A percentile compares a stretch with the other conserved stretches of the same genome.
phyloP scores from a whole-genome alignment of 2,888 invertebrate species.

The Amphipyra tragopoginis region DNA sequence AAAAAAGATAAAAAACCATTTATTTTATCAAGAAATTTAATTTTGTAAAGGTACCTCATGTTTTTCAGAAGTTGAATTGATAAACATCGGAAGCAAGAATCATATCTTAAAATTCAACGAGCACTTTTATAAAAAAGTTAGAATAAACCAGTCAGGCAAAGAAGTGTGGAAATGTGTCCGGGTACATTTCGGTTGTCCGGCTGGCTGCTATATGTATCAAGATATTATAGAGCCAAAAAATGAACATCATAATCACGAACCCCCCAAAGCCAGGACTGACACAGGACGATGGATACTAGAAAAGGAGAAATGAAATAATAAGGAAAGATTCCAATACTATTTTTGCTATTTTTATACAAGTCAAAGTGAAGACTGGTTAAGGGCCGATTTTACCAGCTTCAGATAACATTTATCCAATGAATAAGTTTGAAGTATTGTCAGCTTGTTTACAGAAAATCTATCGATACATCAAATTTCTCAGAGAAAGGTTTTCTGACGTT shows the following conservation, averaged over 20 bases:
- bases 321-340: too few relatives aligned
- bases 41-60: too few relatives aligned
- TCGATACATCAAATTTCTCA: too few relatives aligned
- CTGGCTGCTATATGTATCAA: conserved; percentile 23
- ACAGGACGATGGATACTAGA: conserved; percentile 27
- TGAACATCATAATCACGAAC: conserved; percentile 40
- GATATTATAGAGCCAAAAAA: conserved; percentile 5
- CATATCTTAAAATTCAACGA: conserved; percentile 61
- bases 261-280: conserved; percentile 50
- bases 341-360: too few relatives aligned
- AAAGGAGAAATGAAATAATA: background rate
- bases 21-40: too few relatives aligned
- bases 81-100: conserved; percentile 60
- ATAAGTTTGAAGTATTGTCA: too few relatives aligned
- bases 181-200: conserved; percentile 21
- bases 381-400: too few relatives aligned
- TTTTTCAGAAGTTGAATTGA: conserved; percentile 37
- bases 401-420: background rate
- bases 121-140: conserved; percentile 59
- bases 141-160: background rate
- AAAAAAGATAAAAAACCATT: too few relatives aligned
- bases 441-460: too few relatives aligned
- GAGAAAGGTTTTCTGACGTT: too few relatives aligned
- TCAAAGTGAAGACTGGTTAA: too few relatives aligned
- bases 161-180: conserved; percentile 14